Evolutionary conservation across 1,140 invertebrate species (phyloP).

Genomic region (Zaprionus camerounensis): DNA sequence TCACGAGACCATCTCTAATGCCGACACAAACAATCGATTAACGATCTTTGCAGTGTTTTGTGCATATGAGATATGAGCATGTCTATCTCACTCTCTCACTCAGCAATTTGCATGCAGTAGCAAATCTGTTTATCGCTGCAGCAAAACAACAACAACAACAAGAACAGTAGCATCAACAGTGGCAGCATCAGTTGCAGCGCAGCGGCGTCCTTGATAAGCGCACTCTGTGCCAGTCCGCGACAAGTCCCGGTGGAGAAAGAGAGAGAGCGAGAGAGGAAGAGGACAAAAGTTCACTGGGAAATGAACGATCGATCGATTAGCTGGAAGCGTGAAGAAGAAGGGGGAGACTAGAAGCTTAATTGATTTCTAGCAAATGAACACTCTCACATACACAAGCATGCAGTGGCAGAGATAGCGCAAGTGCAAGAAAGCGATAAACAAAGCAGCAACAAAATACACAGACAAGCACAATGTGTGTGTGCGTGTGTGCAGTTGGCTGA

Average conservation of each 20-base stretch:
- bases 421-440: conserved; percentile 34
- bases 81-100: neutral
- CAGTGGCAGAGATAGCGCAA: conserved; percentile 24
- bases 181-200: neutral
- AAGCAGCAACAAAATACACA: conserved; percentile 34
- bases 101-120: neutral
- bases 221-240: conserved; percentile 27
- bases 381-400: neutral
- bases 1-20: conserved; percentile 12
- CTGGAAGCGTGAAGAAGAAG: neutral
- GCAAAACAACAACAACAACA: conserved; percentile 4
- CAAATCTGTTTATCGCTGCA: conserved; percentile 23
- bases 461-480: neutral
- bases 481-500: conserved; percentile 12
- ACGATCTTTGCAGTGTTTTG: conserved; percentile 2
- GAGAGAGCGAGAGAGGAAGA: neutral
- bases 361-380: conserved; percentile 32
- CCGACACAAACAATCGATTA: conserved; percentile 19
- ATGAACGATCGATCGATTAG: conserved; percentile 31
- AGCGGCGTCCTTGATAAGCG: conserved; percentile 33
- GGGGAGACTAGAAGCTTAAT: conserved; percentile 3
- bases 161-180: neutral
- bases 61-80: neutral
- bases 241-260: neutral
- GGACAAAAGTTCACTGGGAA: conserved; percentile 18